Evolutionary conservation across 2,113 vertebrate genomes (phyloP), one percentile per base, ranked within the genome.

Genomic region (Scolopax mira): DNA sequence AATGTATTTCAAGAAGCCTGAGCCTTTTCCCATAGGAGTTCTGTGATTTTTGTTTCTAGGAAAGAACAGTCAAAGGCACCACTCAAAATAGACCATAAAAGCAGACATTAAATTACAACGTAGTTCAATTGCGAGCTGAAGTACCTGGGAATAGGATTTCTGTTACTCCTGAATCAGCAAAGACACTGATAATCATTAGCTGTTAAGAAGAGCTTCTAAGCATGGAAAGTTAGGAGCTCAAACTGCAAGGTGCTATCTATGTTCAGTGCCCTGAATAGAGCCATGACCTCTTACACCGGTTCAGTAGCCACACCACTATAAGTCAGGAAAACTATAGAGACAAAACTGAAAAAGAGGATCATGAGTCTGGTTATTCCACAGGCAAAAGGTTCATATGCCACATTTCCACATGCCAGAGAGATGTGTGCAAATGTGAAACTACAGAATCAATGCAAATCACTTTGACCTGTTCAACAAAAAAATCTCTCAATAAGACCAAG

Each of bases 1-100:
- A 71, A 85, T 46, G 24, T 55, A 80, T 89, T 96, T 95, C 61
- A 89, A 79, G 57, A 75, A 91, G 61, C n/a, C 69, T 58, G 25
- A 81, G 33, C n/a, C 39, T 75, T 81, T 92, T 85, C 74, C 28
- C 66, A 75, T 69, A 87, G 84, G 77, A 87, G 16, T 33, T 79
- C 35, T 67, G 52, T 16, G 57, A 74, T 82, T 89, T 90, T 87
- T 66, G 13, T 54, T 94, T 92, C 86, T 85, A 95, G 86, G 83
- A 95, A 93, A 75, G 31, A 74, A 27, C 28, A 60, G 44, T 65
- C 81, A 60, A 0, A 90, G 79, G 85, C 28, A 90, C 18, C 14
- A 58, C 23, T 58, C 13, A 33, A 72, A 90, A 69, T 12, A 88
- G 57, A 60, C 28, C 27, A 39, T 57, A 73, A 94, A 92, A 85